A percentile compares a stretch with the other conserved stretches of the same genome.
Evolutionary conservation across 1,140 invertebrate species (phyloP).

Genomic region (Bombus pascuorum): DNA sequence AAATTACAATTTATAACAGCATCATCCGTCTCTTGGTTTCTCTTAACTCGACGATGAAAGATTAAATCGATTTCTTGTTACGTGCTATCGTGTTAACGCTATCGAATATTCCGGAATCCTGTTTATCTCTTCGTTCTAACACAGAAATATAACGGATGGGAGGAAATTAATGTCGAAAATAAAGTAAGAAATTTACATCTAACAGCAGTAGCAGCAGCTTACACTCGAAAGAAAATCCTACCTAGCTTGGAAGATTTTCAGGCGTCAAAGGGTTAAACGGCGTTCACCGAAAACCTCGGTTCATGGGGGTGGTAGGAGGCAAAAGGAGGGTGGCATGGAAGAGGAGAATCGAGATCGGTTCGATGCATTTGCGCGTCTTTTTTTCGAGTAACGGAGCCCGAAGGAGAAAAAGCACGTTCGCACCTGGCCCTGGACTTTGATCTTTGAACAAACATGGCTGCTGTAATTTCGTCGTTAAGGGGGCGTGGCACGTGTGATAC

Average conservation of each 20-base stretch:
- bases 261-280: not conserved
- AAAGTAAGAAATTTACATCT: not conserved
- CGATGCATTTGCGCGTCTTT: constrained; percentile 11
- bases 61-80: not conserved
- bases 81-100: not conserved
- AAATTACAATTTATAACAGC: constrained; percentile 12
- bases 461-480: constrained; percentile 70
- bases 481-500: constrained; percentile 74
- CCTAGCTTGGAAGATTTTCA: not conserved
- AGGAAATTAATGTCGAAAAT: not conserved
- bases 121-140: no score
- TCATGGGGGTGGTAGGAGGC: not conserved
- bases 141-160: not conserved
- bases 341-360: constrained; percentile 1
- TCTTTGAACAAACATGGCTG: constrained; percentile 72
- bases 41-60: not conserved
- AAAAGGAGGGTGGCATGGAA: not conserved
- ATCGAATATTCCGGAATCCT: not conserved
- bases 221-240: not conserved
- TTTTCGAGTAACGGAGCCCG: constrained; percentile 1
- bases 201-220: not conserved
- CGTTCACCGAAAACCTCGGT: not conserved
- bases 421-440: constrained; percentile 70
- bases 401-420: constrained; percentile 34
- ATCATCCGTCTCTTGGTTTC: not conserved